Percentiles rank a stretch among this genome's conserved stretches.
Conservation (phyloP, 2,113 vertebrate species). For the Probosciger aterrimus region DNA sequence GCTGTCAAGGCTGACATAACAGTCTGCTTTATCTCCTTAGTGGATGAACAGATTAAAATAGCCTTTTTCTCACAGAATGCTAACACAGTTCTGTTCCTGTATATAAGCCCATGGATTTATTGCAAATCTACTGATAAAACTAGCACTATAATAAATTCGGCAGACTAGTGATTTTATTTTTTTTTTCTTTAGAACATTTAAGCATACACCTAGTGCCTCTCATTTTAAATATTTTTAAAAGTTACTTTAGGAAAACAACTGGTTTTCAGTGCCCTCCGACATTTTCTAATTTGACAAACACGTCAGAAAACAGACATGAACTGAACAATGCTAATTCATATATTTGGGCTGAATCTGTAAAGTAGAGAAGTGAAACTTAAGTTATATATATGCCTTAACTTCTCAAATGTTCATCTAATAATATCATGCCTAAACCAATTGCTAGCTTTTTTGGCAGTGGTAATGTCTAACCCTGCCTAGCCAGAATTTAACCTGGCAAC, state of each 20-base stretch:
- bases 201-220: not conserved
- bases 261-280: not conserved
- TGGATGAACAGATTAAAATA: conserved; percentile 40
- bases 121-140: conserved; percentile 16
- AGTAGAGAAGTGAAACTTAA: not conserved
- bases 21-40: conserved; percentile 28
- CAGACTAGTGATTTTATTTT: not conserved
- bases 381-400: not conserved
- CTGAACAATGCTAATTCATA: not conserved
- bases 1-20: conserved; percentile 35
- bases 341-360: not conserved
- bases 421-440: not conserved
- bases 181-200: not conserved
- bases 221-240: not conserved
- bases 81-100: not conserved
- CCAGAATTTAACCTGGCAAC: not conserved
- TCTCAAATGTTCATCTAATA: not conserved
- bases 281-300: not conserved
- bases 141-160: not conserved
- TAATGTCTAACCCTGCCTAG: not conserved
- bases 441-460: not conserved
- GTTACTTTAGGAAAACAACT: not conserved
- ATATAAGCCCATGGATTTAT: not conserved
- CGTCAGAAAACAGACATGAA: not conserved
- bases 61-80: conserved; percentile 17